Percentiles rank a stretch among this genome's conserved stretches.
phyloP scores from a whole-genome alignment of 2,113 vertebrate species.

The Chionis minor region DNA sequence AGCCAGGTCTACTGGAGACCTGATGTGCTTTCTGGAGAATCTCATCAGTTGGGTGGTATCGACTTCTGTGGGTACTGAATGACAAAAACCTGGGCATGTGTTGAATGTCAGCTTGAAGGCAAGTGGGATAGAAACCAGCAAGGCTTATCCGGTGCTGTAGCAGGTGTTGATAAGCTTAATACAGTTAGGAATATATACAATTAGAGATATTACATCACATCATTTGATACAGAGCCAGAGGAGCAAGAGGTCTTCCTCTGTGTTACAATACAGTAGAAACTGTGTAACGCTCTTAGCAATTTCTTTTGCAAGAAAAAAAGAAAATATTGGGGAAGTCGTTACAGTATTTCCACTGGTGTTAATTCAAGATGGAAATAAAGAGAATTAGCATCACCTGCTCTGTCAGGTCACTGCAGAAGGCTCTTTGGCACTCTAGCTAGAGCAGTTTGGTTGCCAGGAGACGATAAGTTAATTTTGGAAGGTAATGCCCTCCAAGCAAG shows the following conservation, averaged over 20 bases:
- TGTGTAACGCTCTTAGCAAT: not conserved
- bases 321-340: not conserved
- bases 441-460: conserved; percentile 57
- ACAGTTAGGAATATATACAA: not conserved
- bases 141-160: not conserved
- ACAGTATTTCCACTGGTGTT: not conserved
- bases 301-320: not conserved
- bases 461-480: conserved; percentile 58
- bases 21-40: not conserved
- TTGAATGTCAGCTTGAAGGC: not conserved
- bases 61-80: not conserved
- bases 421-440: not conserved
- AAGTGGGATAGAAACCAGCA: not conserved
- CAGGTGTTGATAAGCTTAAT: not conserved
- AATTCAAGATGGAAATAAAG: not conserved
- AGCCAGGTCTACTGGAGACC: not conserved
- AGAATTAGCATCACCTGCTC: not conserved
- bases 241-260: not conserved
- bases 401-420: not conserved
- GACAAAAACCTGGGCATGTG: not conserved
- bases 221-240: not conserved
- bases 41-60: not conserved
- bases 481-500: conserved; percentile 24
- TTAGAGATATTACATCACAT: not conserved
- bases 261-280: not conserved